A percentile compares a stretch with the other conserved stretches of the same genome.
phyloP scores from a whole-genome alignment of 2,113 vertebrate genomes.

The Neolamprologus hecqui region DNA sequence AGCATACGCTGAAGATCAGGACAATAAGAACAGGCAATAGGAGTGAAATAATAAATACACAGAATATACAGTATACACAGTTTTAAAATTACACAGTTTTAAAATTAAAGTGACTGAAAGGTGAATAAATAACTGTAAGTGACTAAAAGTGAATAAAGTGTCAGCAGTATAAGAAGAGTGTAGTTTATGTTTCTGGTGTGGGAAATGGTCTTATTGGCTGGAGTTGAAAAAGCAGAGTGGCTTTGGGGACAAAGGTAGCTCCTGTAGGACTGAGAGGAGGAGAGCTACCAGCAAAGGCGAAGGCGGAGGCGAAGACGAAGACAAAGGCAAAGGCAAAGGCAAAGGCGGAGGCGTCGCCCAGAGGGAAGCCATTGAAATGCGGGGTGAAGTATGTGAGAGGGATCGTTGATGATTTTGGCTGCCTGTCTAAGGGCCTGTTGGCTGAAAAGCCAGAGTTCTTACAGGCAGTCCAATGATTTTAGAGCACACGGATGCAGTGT shows the following conservation, averaged over 20 bases:
- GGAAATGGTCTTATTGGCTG: not conserved
- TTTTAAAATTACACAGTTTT: not conserved
- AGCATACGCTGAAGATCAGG: not conserved
- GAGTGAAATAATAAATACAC: not conserved
- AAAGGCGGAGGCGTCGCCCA: rapidly evolving
- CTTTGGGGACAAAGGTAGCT: not conserved
- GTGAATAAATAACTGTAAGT: not conserved
- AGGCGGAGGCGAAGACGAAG: rapidly evolving
- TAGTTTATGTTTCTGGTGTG: not conserved
- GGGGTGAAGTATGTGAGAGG: not conserved
- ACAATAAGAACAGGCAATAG: not conserved
- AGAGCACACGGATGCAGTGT: not conserved
- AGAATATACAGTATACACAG: not conserved
- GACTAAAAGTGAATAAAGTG: not conserved
- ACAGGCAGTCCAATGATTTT: not conserved
- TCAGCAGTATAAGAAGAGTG: not conserved
- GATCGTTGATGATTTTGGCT: not conserved
- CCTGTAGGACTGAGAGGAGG: not conserved
- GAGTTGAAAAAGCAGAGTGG: not conserved
- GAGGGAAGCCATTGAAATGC: not conserved
- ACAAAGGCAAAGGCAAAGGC: rapidly evolving
- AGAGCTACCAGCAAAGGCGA: too few relatives aligned
- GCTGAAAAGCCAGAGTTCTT: not conserved
- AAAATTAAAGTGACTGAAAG: not conserved
- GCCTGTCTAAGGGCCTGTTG: not conserved